These are phyloP conservation scores for Sebastes diploproa DNA, from an alignment of 2,797 vertebrate species.

Conservation along the genomic window DNA sequence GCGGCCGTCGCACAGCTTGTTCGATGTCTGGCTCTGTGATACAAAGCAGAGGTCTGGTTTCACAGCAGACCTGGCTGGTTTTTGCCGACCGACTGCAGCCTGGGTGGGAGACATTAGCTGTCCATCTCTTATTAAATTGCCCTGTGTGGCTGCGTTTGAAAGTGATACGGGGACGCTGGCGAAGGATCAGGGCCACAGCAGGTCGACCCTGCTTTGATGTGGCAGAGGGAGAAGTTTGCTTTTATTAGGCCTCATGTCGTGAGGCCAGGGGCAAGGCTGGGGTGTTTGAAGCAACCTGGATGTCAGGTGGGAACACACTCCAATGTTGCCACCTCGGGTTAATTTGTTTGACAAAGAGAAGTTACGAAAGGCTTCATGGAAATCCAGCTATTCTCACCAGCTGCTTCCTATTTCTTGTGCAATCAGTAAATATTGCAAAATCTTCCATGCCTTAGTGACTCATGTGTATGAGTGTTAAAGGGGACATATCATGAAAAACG, in stretches of 20 bases:
- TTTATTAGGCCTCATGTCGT: conserved; percentile 70
- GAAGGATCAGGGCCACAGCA: conserved; percentile 53
- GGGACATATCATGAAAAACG: too few relatives aligned
- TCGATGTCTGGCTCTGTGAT: conserved; percentile 49
- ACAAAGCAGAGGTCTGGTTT: conserved; percentile 74
- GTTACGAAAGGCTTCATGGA: conserved; percentile 13
- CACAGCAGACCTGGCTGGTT: conserved; percentile 53
- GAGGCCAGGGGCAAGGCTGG: conserved; percentile 47
- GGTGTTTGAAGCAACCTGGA: conserved; percentile 22
- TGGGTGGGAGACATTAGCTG: conserved; percentile 78
- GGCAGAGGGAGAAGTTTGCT: conserved; percentile 62
- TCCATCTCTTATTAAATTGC: conserved; percentile 81
- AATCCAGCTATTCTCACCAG: conserved; percentile 1
- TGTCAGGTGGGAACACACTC: conserved; percentile 62
- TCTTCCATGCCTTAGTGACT: neutral
- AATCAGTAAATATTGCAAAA: conserved; percentile 21
- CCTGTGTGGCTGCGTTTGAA: conserved; percentile 74
- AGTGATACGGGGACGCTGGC: conserved; percentile 75
- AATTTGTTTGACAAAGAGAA: conserved; percentile 47
- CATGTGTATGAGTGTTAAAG: neutral
- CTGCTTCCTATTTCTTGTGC: conserved; percentile 16
- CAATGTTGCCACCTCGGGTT: conserved; percentile 30
- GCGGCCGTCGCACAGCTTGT: conserved; percentile 20
- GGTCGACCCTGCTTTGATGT: conserved; percentile 74
- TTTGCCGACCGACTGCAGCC: conserved; percentile 39